Evolutionary conservation across 2,113 vertebrate genomes (phyloP), one percentile per base, ranked within the genome.

Genomic region (Atractosteus spatula): DNA sequence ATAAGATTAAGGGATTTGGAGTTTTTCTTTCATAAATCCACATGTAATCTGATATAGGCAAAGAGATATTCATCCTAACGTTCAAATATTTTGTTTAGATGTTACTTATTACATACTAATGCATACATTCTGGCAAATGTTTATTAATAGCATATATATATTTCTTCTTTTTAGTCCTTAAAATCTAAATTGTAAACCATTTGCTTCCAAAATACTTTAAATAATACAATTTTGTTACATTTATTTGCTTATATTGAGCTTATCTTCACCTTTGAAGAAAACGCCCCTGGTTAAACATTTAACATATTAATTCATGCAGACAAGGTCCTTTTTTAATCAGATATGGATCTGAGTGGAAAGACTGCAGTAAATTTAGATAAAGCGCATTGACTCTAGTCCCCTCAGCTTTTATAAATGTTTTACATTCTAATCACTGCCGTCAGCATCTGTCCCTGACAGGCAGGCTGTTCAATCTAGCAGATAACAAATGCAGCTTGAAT

Each of bases 391-490:
- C 71, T 87, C 74, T 80, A 79, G 76, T 67, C 70, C 77, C 74
- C 76, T 77, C 77, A 75, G 81, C 74, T 76, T 85, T 80, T 78
- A 72, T 56, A 14, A 76, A 71, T 66, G 0, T 79, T 84, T 85
- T 83, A 79, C 74, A 78, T 71, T 81, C 78, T 86, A 79, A 87
- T 78, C 76, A 65, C 80, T 16, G 59, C 0, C 0, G 73, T 82
- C 83, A 84, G 80, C 82, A 74, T 76, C 83, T 85, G 83, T 79
- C 82, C 80, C 76, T 75, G 76, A 81, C 79, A 81, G 84, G 82
- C 79, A 81, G 84, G 71, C 74, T 71, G 72, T 82, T 80, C 73
- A 63, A 29, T 70, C 78, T 75, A 10, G 80, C 84, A 78, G 82
- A 87, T 78, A 81, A 83, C 82, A 77, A 85, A 82, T 64, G 74